phyloP scores from a whole-genome alignment of 2,113 vertebrate genomes.

The Conger conger region DNA sequence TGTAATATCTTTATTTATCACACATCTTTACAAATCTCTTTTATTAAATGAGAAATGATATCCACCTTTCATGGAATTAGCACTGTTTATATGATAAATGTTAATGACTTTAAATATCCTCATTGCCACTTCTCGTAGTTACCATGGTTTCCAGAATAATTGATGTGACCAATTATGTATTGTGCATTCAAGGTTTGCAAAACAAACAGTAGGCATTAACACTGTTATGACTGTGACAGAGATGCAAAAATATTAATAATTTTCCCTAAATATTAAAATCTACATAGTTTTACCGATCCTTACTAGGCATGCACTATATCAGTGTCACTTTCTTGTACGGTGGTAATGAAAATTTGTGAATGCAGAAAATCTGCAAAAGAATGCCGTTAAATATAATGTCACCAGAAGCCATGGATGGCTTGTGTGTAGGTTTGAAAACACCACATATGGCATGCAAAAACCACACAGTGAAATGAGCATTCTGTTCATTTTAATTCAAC shows the following conservation, averaged over 20 bases:
- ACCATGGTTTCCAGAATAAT: conserved; percentile 23
- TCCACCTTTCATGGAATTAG: conserved; percentile 4
- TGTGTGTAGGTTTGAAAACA: too few species aligned
- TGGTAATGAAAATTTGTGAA: too few species aligned
- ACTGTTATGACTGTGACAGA: not conserved
- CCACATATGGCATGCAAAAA: too few species aligned
- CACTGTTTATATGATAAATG: not conserved
- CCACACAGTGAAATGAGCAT: too few species aligned
- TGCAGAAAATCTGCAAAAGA: too few species aligned
- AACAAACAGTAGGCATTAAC: not conserved
- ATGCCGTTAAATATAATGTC: too few species aligned
- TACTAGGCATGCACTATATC: not conserved
- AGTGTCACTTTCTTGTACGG: too few species aligned
- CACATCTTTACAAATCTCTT: not conserved
- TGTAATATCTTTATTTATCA: conserved; percentile 1
- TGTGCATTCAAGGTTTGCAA: not conserved
- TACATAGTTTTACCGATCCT: not conserved
- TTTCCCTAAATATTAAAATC: not conserved
- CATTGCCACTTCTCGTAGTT: conserved; percentile 16
- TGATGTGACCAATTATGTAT: not conserved
- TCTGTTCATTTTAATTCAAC: too few species aligned
- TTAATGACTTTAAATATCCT: conserved; percentile 16
- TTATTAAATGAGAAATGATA: not conserved
- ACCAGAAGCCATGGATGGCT: too few species aligned
- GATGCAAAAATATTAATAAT: too few species aligned